phyloP scores from a whole-genome alignment of 1,140 invertebrate species.

The Drosophila auraria region DNA sequence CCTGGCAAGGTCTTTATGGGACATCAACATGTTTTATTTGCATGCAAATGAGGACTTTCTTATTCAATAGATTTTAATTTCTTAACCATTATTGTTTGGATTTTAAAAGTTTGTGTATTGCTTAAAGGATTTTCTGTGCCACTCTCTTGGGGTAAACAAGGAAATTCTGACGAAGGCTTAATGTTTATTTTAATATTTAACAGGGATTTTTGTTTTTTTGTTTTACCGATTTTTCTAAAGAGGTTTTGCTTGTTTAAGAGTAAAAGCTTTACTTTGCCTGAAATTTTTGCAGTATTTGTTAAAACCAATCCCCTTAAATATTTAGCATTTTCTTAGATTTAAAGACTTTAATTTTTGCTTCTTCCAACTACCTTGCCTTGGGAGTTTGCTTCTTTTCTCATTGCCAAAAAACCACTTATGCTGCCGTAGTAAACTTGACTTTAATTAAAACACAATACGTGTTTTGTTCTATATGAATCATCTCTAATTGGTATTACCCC shows the following conservation, averaged over 20 bases:
- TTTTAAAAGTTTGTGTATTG: too few species aligned
- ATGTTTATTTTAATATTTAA: background rate
- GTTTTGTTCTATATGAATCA: slow-evolving; percentile 18
- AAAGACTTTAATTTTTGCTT: too few species aligned
- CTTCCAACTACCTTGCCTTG: too few species aligned
- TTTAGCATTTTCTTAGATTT: background rate
- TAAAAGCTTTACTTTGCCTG: background rate
- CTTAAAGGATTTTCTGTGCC: background rate
- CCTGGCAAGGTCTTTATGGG: background rate
- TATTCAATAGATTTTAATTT: slow-evolving; percentile 2
- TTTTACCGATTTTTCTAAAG: background rate
- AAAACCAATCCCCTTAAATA: background rate
- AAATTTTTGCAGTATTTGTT: background rate
- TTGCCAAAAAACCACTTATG: slow-evolving; percentile 10
- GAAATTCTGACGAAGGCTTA: background rate
- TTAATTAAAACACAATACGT: slow-evolving; percentile 23
- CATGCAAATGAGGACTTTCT: background rate
- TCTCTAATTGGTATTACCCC: slow-evolving; percentile 9
- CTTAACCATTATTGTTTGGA: background rate
- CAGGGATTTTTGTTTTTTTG: background rate
- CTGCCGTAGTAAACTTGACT: background rate
- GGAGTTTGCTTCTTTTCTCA: background rate
- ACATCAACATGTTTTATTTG: slow-evolving; percentile 18
- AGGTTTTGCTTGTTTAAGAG: background rate
- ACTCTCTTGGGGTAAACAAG: background rate